Conservation (phyloP, 2,888 invertebrate genomes). For the Tetramorium bicarinatum region DNA sequence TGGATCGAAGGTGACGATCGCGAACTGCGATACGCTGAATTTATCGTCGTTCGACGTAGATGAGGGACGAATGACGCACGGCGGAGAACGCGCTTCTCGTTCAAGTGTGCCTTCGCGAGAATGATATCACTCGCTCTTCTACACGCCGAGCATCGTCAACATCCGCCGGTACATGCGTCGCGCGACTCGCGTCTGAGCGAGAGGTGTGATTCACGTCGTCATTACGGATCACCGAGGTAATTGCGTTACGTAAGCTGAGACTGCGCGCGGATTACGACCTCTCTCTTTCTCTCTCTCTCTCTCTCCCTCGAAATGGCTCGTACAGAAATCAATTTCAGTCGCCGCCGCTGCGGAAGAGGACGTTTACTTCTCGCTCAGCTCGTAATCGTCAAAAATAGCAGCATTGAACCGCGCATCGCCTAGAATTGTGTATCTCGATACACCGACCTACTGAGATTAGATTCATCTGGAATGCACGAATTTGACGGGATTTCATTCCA, state of each 20-base stretch:
- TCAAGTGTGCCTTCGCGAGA: conserved; percentile 10
- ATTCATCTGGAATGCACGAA: background rate
- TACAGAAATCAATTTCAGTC: conserved; percentile 44
- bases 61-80: conserved; percentile 22
- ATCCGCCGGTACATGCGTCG: conserved; percentile 19
- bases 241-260: conserved; percentile 64
- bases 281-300: background rate
- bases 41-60: conserved; percentile 11
- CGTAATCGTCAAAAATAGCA: conserved; percentile 38
- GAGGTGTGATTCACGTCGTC: conserved; percentile 61
- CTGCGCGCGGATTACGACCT: conserved; percentile 27
- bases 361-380: conserved; percentile 39
- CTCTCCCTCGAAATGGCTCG: background rate
- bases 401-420: background rate
- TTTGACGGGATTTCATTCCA: background rate
- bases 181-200: conserved; percentile 1
- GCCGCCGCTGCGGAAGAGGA: conserved; percentile 11
- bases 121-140: conserved; percentile 31
- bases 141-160: background rate
- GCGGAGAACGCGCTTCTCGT: background rate
- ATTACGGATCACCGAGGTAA: conserved; percentile 52
- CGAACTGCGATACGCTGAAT: background rate
- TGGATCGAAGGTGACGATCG: background rate
- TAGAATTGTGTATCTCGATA: background rate
- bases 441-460: background rate